These are phyloP conservation scores for Xanthorhoe spadicearia DNA, from an alignment of 2,888 invertebrate species.

Conservation along the genomic window DNA sequence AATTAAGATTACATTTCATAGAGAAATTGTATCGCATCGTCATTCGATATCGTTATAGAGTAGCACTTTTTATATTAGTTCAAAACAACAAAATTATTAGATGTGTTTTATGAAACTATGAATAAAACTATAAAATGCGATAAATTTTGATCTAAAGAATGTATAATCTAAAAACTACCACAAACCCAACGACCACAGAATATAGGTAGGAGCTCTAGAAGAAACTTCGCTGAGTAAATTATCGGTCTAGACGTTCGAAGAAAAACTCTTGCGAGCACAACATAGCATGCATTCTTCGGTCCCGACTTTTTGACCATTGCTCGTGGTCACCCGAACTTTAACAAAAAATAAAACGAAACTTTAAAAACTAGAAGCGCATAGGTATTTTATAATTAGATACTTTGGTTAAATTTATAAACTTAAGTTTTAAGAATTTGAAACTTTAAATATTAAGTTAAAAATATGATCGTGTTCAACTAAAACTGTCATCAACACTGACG, in stretches of 20 bases:
- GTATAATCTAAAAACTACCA: neutral
- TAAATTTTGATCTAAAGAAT: neutral
- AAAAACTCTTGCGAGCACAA: conserved; percentile 19
- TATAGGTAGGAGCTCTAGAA: conserved; percentile 24
- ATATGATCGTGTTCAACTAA: neutral
- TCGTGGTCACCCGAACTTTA: neutral
- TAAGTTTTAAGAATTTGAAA: neutral
- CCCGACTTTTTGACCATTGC: conserved; percentile 5
- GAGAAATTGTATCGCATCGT: too few species aligned
- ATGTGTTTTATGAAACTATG: neutral
- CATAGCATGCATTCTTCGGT: conserved; percentile 17
- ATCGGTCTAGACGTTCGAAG: conserved; percentile 36
- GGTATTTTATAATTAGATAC: neutral
- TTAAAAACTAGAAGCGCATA: neutral
- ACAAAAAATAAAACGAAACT: neutral
- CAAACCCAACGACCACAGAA: conserved; percentile 17
- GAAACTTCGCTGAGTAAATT: conserved; percentile 29
- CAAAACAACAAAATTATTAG: neutral
- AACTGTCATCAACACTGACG: neutral
- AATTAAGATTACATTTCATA: too few species aligned
- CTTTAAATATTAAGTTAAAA: neutral
- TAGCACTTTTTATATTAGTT: too few species aligned
- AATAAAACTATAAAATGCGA: neutral
- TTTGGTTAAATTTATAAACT: neutral
- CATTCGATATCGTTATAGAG: too few species aligned